Evolutionary conservation across 2,113 vertebrate genomes (phyloP), one percentile per base, ranked within the genome.

Genomic region (Genyomyrus donnyi): DNA sequence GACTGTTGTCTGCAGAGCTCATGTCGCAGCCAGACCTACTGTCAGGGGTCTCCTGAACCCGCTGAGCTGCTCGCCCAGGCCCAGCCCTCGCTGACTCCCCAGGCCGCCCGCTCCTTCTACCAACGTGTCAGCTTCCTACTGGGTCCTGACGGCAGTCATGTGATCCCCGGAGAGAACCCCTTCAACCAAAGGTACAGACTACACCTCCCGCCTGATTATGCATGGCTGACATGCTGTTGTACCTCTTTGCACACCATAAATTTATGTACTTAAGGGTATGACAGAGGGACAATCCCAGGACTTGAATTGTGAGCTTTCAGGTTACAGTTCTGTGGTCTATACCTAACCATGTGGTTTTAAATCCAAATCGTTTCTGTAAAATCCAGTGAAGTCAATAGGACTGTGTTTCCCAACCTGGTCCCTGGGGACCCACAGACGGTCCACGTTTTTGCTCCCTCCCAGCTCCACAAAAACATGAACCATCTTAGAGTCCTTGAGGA

Each of bases 1-100:
- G 98, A 99, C 91, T 99, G 98, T 94, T 99, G 98, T 92, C 95
- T 99, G 89, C 98, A 99, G 94, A 97, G 96, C 8, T 97, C 98
- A 88, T 99, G 98, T 95, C 98, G 99, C 93, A 98, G 95, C 90
- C 98, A 99, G 91, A 95, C 96, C 39, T 99, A 96, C 27, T 99
- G 98, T 90, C 97, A 95, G 10, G 98, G 98, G 0, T 95, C 98
- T 31, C 98, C 98, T 1, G 98, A 99, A 93, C 98, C 98, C 3
- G 95, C 94, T 17, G 98, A 98, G 52, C 96, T 98, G 91, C 97
- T 99, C 91, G 97, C 97, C 94, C 97, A 97, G 91, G 97, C 96
- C 92, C 96, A 96, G 0, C 97, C 98, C 49, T 96, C 97, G 0
- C 94, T 96, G 17, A 96, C 97, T 56, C 98, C 98, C 93, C 98